Evolutionary conservation across 2,888 invertebrate species (phyloP).

Genomic region (Xanthorhoe designata): DNA sequence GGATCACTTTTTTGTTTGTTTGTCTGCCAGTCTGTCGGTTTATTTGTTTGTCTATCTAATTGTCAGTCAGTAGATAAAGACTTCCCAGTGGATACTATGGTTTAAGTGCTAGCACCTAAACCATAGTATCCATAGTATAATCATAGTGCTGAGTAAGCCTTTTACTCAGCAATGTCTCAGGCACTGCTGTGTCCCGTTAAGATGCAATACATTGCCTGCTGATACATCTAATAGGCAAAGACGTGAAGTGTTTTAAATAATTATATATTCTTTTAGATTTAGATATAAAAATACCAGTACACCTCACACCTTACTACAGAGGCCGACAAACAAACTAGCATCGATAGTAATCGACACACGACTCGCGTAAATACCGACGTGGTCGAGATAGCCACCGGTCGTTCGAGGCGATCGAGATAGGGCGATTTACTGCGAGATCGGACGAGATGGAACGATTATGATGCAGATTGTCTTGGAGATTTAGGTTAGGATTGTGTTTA

Average conservation of each 20-base stretch:
- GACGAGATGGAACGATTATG: constrained; percentile 62
- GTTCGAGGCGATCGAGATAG: constrained; percentile 73
- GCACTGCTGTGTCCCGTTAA: too few relatives aligned
- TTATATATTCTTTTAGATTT: neutral
- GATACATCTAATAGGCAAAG: too few relatives aligned
- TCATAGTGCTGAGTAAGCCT: too few relatives aligned
- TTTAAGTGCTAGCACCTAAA: too few relatives aligned
- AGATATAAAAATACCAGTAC: constrained; percentile 46
- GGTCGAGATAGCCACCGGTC: constrained; percentile 64
- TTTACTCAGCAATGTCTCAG: too few relatives aligned
- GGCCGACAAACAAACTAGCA: constrained; percentile 69
- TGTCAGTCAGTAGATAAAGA: too few relatives aligned
- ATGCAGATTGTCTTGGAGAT: constrained; percentile 24
- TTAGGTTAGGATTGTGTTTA: constrained; percentile 1
- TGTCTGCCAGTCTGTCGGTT: too few relatives aligned
- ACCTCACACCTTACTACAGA: constrained; percentile 41
- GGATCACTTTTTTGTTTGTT: neutral
- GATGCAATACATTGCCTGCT: too few relatives aligned
- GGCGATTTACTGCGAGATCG: constrained; percentile 70
- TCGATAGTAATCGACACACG: constrained; percentile 74
- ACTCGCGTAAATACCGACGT: constrained; percentile 58
- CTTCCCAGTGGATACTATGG: too few relatives aligned
- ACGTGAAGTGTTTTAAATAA: too few relatives aligned
- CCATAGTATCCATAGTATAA: too few relatives aligned
- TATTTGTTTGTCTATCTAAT: too few relatives aligned